phyloP scores from a whole-genome alignment of 1,140 invertebrate species.

The Penaeus indicus region DNA sequence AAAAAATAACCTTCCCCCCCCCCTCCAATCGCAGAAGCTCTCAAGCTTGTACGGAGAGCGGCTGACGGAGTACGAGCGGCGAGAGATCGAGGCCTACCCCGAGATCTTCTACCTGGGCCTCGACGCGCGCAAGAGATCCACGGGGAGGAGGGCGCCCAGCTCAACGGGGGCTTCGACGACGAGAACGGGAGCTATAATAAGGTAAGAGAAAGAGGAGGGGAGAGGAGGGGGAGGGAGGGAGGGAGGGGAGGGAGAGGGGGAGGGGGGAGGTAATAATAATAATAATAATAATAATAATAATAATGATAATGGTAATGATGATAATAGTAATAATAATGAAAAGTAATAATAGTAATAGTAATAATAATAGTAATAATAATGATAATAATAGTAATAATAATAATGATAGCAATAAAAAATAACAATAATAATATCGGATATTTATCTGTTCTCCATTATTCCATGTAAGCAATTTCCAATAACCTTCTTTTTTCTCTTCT shows the following conservation, averaged over 20 bases:
- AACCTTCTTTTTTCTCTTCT: neutral
- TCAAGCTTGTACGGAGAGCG: constrained; percentile 84
- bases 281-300: neutral
- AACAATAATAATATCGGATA: neutral
- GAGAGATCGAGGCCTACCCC: constrained; percentile 87
- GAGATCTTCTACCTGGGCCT: constrained; percentile 92
- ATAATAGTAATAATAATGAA: neutral
- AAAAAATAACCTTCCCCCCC: no score
- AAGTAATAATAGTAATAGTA: neutral
- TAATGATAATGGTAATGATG: neutral
- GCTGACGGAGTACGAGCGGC: constrained; percentile 87
- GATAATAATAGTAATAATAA: constrained; percentile 14
- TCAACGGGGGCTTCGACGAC: constrained; percentile 87
- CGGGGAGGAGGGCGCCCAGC: constrained; percentile 83
- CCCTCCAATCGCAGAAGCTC: constrained; percentile 76
- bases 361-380: constrained; percentile 15
- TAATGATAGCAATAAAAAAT: neutral
- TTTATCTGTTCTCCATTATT: no score
- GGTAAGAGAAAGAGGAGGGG: constrained; percentile 71
- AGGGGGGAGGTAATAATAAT: neutral
- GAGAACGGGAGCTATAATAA: constrained; percentile 94
- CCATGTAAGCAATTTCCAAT: neutral
- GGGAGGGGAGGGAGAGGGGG: no score
- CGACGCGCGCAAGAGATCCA: constrained; percentile 86
- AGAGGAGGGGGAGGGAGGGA: neutral